Base-by-base conservation (phyloP, 1,140 invertebrate species). In the Theocolax elegans region DNA sequence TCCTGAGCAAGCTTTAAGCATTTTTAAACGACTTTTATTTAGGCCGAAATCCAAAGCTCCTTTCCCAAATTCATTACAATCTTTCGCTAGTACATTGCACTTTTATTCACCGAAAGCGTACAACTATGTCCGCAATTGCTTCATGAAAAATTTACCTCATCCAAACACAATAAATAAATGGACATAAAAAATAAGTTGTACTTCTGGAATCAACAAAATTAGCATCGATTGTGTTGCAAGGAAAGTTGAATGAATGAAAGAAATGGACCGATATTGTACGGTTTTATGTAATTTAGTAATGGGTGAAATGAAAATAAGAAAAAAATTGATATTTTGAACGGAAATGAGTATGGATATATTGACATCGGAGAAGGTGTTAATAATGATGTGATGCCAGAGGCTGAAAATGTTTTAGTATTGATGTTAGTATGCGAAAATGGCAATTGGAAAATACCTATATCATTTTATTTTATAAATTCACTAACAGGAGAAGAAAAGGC, bases 41-140 rank as follows among this genome's bases (percentile, higher is more conserved):
- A n/a, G n/a, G n/a, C n/a, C n/a, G n/a, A n/a, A n/a, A n/a, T n/a
- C n/a, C n/a, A n/a, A n/a, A n/a, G n/a, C 40, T 42, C 40, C 40
- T 3, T 48, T 19, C 21, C 19, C 21, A 48, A 17, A 23, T n/a
- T n/a, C n/a, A n/a, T n/a, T n/a, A n/a, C n/a, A n/a, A 53, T 15
- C 21, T 12, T 53, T 53, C 13, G 27, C 51, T 29, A 53, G 23
- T 4, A 53, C 51, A 27, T 53, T 53, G 13, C 51, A 53, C 27
- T 53, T 53, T 53, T 53, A 53, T 17, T 53, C 51, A 3, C 21
- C 51, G 2, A 53, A 53, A 29, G 51, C 51, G 2, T 53, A 53
- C 17, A 53, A 53, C 29, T 53, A 53, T n/a, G n/a, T n/a, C n/a
- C n/a, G n/a, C n/a, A n/a, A n/a, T n/a, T n/a, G n/a, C n/a, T n/a